phyloP scores from a whole-genome alignment of 2,888 invertebrate genomes.

The Ophraella communa region DNA sequence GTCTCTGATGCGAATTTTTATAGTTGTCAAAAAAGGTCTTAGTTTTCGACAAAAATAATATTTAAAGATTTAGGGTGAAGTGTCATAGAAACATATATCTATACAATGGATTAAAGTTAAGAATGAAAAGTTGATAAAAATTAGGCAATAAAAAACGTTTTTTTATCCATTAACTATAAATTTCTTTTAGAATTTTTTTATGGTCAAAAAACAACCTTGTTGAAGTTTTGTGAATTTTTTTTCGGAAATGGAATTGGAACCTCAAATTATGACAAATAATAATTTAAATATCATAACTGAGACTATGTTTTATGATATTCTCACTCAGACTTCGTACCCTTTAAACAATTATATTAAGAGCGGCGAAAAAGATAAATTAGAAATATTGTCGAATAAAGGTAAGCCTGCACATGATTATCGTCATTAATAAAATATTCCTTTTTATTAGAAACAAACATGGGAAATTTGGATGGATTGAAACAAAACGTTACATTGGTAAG shows the following conservation, averaged over 20 bases:
- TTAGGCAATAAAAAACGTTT: not conserved
- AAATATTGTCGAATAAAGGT: slow-evolving; percentile 36
- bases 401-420: not conserved
- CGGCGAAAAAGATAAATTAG: slow-evolving; percentile 33
- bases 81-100: not conserved
- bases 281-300: slow-evolving; percentile 33
- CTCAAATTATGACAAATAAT: slow-evolving; percentile 33
- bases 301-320: slow-evolving; percentile 35
- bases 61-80: not conserved
- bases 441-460: slow-evolving; percentile 31
- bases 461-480: slow-evolving; percentile 31
- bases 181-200: slow-evolving; percentile 11
- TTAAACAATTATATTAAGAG: slow-evolving; percentile 29
- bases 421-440: not conserved
- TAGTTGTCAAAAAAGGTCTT: not conserved
- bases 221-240: slow-evolving; percentile 18
- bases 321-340: slow-evolving; percentile 30
- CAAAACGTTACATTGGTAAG: slow-evolving; percentile 31
- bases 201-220: slow-evolving; percentile 20
- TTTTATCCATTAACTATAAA: not conserved
- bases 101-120: not conserved
- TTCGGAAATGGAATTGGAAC: slow-evolving; percentile 36
- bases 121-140: not conserved
- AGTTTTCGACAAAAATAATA: not conserved
- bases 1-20: not conserved